Conservation (phyloP, 2,797 vertebrate species). For the Glossophaga mutica region DNA sequence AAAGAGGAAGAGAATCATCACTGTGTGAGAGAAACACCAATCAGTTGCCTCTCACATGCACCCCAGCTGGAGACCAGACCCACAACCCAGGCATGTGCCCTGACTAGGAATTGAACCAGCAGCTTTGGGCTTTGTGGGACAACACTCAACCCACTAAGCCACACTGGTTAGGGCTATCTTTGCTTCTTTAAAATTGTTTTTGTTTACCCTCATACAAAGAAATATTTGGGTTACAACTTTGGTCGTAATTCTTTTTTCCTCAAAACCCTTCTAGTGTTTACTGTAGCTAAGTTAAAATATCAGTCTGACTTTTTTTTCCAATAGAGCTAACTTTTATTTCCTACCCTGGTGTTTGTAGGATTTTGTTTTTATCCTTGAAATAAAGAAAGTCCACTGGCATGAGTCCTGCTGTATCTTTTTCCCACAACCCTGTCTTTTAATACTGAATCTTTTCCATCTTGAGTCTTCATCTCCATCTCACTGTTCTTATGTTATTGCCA, state of each 20-base stretch:
- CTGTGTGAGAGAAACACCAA: too few relatives aligned
- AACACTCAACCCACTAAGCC: too few relatives aligned
- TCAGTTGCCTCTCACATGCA: too few relatives aligned
- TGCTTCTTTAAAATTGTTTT: neutral
- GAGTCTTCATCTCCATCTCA: neutral
- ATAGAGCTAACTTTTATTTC: neutral
- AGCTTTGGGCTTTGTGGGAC: too few relatives aligned
- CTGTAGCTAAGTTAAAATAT: neutral
- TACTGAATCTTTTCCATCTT: neutral
- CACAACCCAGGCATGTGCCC: too few relatives aligned
- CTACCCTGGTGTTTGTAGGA: neutral
- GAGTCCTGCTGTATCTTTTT: neutral
- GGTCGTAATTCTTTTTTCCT: neutral
- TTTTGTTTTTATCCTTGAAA: slow-evolving; percentile 14
- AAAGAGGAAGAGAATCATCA: too few relatives aligned
- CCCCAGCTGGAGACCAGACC: too few relatives aligned
- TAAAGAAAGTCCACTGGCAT: neutral
- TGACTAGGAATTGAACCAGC: too few relatives aligned
- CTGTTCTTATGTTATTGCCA: neutral
- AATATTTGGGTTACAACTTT: neutral
- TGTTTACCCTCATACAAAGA: neutral
- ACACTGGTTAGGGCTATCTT: neutral
- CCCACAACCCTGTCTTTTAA: neutral
- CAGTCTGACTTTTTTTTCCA: neutral
- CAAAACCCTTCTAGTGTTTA: neutral